A percentile compares a stretch with the other conserved stretches of the same genome.
Evolutionary conservation across 2,797 vertebrate genomes (phyloP).

Genomic region (Petrocephalus sullivani): DNA sequence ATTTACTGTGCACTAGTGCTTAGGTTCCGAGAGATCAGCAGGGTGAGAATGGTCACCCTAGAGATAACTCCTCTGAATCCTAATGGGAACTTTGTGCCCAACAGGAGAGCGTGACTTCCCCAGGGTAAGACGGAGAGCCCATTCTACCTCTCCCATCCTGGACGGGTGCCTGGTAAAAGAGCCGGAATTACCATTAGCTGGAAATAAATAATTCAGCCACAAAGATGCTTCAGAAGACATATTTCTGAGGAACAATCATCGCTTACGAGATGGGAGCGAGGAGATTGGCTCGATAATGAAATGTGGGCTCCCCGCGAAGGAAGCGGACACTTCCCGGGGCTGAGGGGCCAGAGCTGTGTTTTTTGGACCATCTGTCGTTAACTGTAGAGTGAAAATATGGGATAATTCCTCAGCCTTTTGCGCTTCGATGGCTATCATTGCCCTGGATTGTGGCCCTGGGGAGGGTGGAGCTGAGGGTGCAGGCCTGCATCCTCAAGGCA

Average conservation of each 20-base stretch:
- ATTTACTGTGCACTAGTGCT: not conserved
- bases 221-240: conserved; percentile 10
- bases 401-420: not conserved
- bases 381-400: not conserved
- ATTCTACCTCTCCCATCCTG: not conserved
- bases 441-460: not conserved
- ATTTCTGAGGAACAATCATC: conserved; percentile 9
- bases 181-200: conserved; percentile 9
- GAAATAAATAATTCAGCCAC: conserved; percentile 17
- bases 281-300: not conserved
- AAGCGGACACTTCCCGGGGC: not conserved
- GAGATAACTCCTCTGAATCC: not conserved
- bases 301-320: not conserved
- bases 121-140: not conserved
- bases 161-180: not conserved
- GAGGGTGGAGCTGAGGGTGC: not conserved
- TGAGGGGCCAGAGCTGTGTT: not conserved
- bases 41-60: not conserved
- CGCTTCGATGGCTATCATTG: not conserved
- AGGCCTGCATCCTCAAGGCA: not conserved
- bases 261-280: not conserved
- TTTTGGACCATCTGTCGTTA: not conserved
- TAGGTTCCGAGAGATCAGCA: not conserved
- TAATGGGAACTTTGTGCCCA: not conserved
- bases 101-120: not conserved